Base-by-base conservation (phyloP, 2,113 vertebrate species). In the Leptobrachium leishanense region DNA sequence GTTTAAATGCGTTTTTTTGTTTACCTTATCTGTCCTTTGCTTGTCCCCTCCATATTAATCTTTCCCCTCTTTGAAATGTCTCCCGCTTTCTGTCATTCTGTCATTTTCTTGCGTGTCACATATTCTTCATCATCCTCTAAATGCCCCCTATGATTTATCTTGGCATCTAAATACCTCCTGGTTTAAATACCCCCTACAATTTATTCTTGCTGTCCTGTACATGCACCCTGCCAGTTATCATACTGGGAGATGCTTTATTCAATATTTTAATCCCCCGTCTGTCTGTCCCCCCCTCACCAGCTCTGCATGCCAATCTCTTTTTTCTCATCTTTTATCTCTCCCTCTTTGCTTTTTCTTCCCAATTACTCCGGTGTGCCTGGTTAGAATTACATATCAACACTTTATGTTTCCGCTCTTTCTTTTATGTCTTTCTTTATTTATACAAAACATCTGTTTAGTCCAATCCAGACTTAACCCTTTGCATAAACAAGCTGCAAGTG, bases 311-410 rank as follows among this genome's bases (percentile, higher is more conserved):
- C 20, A 10, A 15, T 77, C 46, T 50, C 46, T 50, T 8, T 50
- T 8, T 8, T 50, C 8, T 50, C 8, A 50, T 50, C 46, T 39
- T 42, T 76, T 55, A 12, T 76, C 40, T 55, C 40, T 67, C 5
- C 46, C 44, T 76, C 12, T 66, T 53, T 11, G n/a, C 15, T 8
- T 31, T 11, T 31, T 71, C 41, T 10, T 0, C 39, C 12, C 8
- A 53, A 54, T 44, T 43, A 54, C 69, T 40, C 40, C 2, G 50
- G 42, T 40, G 50, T 1, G 77, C 50, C 70, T 73, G 70, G 70
- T 74, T 79, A 74, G 70, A 79, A 79, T 79, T 79, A 79, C 71
- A 74, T 66, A 79, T 68, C 77, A 67, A 73, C 77, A 67, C 77
- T 79, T 79, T 79, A 68, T 79, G 63, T 41, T 74, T 73, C 77